Evolutionary conservation across 2,113 vertebrate species (phyloP).

Genomic region (Lagopus muta): DNA sequence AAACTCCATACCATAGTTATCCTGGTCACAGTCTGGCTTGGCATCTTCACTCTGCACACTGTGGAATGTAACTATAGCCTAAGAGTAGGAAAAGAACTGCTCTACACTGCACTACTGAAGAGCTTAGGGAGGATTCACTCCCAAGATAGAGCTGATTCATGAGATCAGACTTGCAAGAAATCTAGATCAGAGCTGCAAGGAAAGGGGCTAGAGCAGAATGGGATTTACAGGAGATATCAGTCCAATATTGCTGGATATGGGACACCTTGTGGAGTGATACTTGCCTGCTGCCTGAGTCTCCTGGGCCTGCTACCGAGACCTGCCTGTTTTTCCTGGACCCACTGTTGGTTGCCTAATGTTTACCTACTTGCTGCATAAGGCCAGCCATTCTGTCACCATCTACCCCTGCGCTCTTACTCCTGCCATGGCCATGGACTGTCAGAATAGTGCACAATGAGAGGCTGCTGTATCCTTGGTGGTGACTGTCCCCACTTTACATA

Average conservation of each 20-base stretch:
- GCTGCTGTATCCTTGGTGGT: no score
- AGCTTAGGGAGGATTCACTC: not conserved
- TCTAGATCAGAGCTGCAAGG: not conserved
- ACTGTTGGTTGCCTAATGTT: no score
- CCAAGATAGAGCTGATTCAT: not conserved
- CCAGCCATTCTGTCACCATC: no score
- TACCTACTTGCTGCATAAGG: no score
- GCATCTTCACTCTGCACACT: not conserved
- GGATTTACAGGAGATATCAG: not conserved
- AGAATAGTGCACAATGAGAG: no score
- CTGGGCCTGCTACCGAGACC: not conserved
- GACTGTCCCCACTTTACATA: no score
- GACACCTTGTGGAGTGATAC: not conserved
- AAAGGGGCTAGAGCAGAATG: not conserved
- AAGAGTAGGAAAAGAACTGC: not conserved
- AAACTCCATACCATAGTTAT: not conserved
- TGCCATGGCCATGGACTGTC: no score
- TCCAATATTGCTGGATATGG: no score
- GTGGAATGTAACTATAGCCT: slow-evolving; percentile 3
- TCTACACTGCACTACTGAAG: not conserved
- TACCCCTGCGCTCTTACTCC: no score
- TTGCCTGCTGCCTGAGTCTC: no score
- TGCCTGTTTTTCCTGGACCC: no score
- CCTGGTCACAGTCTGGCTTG: slow-evolving; percentile 9
- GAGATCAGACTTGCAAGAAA: not conserved